These are phyloP conservation scores for Neopelma chrysocephalum DNA, from an alignment of 2,797 vertebrate species.

Conservation along the genomic window DNA sequence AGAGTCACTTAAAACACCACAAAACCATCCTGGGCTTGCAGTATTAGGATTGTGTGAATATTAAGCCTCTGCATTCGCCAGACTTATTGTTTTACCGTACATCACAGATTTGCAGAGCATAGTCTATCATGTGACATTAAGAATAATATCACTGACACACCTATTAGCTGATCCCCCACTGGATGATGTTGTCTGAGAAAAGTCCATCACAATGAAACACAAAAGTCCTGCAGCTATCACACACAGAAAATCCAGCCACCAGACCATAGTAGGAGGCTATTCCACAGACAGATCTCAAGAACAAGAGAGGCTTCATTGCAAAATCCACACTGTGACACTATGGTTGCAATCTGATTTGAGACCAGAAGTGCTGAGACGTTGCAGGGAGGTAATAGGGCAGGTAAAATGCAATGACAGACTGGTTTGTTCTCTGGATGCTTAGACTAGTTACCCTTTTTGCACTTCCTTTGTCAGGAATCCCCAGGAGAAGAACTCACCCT, in stretches of 20 bases:
- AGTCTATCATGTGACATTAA: not conserved
- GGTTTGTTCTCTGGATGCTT: not conserved
- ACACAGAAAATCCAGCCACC: not conserved
- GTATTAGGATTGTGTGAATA: not conserved
- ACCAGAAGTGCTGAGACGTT: not conserved
- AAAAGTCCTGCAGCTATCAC: not conserved
- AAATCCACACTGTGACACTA: not conserved
- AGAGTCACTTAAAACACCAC: not conserved
- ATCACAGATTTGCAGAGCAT: fast-evolving
- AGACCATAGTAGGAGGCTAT: fast-evolving
- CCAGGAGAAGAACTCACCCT: not conserved
- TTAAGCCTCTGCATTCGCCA: not conserved
- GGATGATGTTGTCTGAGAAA: not conserved
- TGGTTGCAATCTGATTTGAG: not conserved
- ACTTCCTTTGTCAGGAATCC: not conserved
- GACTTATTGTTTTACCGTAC: not conserved
- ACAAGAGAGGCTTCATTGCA: fast-evolving
- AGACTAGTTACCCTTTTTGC: not conserved
- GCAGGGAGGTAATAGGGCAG: not conserved
- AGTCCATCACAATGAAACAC: fast-evolving
- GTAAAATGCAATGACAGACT: not conserved
- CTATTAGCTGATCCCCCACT: not conserved
- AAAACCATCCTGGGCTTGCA: not conserved
- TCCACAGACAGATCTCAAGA: not conserved
- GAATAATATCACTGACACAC: not conserved